These are phyloP conservation scores for Conus canariensis DNA, from an alignment of 2,888 invertebrate genomes.

Conservation along the genomic window DNA sequence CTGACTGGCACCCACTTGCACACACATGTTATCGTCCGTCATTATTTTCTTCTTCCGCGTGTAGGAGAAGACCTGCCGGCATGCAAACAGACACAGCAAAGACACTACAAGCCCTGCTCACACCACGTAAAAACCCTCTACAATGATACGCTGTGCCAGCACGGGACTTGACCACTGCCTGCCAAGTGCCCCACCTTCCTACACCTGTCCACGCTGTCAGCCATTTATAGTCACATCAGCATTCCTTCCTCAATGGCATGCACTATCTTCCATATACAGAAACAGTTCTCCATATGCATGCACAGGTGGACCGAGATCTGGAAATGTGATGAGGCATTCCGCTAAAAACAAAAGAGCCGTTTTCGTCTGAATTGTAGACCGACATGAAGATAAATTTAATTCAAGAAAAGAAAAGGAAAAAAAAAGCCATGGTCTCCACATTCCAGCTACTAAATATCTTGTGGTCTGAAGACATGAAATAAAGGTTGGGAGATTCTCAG, in stretches of 20 bases:
- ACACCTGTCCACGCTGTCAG: no score
- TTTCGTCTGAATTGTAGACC: neutral
- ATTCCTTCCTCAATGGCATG: neutral
- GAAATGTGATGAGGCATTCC: neutral
- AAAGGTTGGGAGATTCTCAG: no score
- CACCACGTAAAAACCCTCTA: neutral
- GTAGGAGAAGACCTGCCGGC: conserved; percentile 90
- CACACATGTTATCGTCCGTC: conserved; percentile 94
- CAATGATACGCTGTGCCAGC: neutral
- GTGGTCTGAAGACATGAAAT: no score
- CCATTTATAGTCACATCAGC: neutral
- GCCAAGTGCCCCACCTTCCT: neutral
- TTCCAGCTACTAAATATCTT: no score
- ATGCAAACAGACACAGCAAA: conserved; percentile 43
- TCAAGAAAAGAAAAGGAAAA: no score
- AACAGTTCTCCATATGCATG: neutral
- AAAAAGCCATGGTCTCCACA: no score
- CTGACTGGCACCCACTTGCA: conserved; percentile 82
- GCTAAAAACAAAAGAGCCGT: neutral
- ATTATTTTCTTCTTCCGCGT: conserved; percentile 97
- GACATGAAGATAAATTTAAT: no score
- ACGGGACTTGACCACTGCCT: neutral
- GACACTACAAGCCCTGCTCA: neutral
- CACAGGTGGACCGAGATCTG: neutral
- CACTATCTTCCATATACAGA: neutral